Conservation (phyloP, 1,140 invertebrate species). For the Bombus huntii region DNA sequence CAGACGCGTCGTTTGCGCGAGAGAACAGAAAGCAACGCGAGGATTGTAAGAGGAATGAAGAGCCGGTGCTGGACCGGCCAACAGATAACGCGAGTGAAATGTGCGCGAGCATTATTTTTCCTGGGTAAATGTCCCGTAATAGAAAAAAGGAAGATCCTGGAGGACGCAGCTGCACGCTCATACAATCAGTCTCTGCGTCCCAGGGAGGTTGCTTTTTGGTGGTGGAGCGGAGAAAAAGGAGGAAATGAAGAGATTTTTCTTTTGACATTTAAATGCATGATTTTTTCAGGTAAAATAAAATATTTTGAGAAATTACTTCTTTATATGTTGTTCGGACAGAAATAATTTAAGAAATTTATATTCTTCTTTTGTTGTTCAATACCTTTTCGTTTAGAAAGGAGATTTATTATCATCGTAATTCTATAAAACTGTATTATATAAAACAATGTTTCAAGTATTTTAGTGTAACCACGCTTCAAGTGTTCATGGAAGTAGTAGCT, state of each 20-base stretch:
- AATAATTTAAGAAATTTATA: no score
- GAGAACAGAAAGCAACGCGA: not conserved
- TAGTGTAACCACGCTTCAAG: no score
- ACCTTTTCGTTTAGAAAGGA: no score
- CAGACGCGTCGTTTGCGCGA: not conserved
- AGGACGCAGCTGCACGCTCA: constrained; percentile 1
- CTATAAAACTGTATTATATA: no score
- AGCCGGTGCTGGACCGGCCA: not conserved
- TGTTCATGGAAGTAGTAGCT: no score
- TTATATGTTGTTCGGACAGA: not conserved
- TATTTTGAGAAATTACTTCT: not conserved
- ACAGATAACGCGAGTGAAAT: constrained; percentile 64
- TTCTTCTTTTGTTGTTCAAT: not conserved
- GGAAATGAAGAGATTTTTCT: not conserved
- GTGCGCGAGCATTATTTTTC: constrained; percentile 65
- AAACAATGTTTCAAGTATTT: no score
- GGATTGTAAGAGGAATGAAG: not conserved
- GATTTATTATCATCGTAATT: no score
- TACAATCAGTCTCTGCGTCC: not conserved
- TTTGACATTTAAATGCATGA: not conserved
- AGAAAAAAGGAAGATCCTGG: constrained; percentile 50
- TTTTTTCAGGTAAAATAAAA: not conserved
- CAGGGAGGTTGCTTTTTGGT: not conserved
- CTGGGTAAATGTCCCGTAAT: constrained; percentile 65
- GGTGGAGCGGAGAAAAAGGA: not conserved